Evolutionary conservation across 2,113 vertebrate genomes (phyloP).

Genomic region (Hylia prasina): DNA sequence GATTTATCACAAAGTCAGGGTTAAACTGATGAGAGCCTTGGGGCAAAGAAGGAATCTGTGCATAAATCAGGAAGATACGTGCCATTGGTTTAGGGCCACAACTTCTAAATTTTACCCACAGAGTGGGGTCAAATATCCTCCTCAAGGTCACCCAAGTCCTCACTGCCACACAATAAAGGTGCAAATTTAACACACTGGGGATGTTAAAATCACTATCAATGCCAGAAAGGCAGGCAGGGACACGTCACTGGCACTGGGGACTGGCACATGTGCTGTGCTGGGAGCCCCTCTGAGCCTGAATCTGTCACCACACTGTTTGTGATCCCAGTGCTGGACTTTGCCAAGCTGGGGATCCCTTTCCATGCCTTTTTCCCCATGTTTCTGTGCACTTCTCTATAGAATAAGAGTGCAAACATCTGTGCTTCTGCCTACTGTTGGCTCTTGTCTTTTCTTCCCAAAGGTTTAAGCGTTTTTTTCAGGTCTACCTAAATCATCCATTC

Average conservation of each 20-base stretch:
- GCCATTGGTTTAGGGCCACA: neutral
- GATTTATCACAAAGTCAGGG: neutral
- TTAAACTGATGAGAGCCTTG: neutral
- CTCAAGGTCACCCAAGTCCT: neutral
- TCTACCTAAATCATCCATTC: neutral
- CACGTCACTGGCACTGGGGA: neutral
- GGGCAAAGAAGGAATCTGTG: neutral
- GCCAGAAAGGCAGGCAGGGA: neutral
- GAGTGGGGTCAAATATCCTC: neutral
- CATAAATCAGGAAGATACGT: neutral
- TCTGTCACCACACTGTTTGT: neutral
- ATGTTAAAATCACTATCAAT: neutral
- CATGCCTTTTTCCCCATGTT: neutral
- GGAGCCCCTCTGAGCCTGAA: neutral
- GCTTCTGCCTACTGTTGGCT: neutral
- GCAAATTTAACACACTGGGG: neutral
- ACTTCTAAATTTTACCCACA: neutral
- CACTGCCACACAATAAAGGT: neutral
- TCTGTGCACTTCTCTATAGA: neutral
- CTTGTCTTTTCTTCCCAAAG: neutral
- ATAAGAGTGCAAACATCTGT: neutral
- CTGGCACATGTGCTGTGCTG: fast-evolving
- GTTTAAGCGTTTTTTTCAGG: neutral
- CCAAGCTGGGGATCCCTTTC: neutral
- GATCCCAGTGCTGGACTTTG: neutral